phyloP scores from a whole-genome alignment of 2,888 invertebrate genomes.

The Danaus chrysippus region DNA sequence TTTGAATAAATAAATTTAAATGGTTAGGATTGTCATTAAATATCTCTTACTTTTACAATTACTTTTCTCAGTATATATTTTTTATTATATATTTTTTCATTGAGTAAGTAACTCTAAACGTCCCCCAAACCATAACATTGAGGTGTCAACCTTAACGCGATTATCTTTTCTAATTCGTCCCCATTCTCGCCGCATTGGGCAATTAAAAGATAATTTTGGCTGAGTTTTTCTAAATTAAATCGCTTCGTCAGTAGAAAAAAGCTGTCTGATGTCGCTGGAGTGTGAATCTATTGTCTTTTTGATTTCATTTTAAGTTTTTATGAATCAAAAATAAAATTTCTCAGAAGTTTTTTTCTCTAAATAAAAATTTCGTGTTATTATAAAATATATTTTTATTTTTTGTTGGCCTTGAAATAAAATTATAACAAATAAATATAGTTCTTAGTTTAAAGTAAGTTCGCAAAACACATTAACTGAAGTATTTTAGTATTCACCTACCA shows the following conservation, averaged over 20 bases:
- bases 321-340: neutral
- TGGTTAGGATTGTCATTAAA: too few species aligned
- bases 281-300: constrained; percentile 29
- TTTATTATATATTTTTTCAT: neutral
- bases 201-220: constrained; percentile 48
- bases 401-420: too few species aligned
- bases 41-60: neutral
- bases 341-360: too few species aligned
- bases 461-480: too few species aligned
- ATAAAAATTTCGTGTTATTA: too few species aligned
- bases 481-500: too few species aligned
- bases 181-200: constrained; percentile 34
- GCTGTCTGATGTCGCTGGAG: constrained; percentile 37
- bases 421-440: too few species aligned
- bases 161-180: constrained; percentile 40
- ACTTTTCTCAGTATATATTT: neutral
- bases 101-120: constrained; percentile 22
- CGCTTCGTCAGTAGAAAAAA: constrained; percentile 25
- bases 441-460: too few species aligned
- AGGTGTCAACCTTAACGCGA: constrained; percentile 43
- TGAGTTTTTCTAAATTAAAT: constrained; percentile 38
- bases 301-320: constrained; percentile 20
- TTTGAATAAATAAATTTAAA: too few species aligned
- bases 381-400: too few species aligned
- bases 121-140: constrained; percentile 37